Conservation (phyloP, 2,888 invertebrate species). For the Drosophila austrosaltans region DNA sequence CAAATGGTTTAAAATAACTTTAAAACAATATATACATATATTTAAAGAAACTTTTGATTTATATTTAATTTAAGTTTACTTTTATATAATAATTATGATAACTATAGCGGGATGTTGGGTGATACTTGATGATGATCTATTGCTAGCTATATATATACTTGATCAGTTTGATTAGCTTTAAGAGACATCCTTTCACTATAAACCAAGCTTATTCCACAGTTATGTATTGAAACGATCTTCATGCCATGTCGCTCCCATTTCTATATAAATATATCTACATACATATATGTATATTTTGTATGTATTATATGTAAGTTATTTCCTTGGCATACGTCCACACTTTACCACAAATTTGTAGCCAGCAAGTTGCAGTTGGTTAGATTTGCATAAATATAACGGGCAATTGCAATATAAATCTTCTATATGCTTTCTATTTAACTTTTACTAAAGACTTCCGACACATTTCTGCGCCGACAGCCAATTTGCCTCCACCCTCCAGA, state of each 20-base stretch:
- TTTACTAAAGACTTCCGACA: constrained; percentile 76
- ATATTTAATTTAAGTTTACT: too few species aligned
- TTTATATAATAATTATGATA: too few species aligned
- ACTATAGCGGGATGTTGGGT: too few species aligned
- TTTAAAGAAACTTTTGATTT: too few species aligned
- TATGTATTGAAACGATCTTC: not conserved
- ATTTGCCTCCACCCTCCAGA: constrained; percentile 20
- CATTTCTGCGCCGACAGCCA: constrained; percentile 62
- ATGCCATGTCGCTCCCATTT: not conserved
- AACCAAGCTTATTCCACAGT: not conserved
- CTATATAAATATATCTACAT: not conserved
- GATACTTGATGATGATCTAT: too few species aligned
- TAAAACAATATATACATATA: too few species aligned
- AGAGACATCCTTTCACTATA: too few species aligned
- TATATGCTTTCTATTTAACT: constrained; percentile 76
- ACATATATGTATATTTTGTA: too few species aligned
- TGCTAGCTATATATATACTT: too few species aligned
- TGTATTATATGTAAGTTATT: too few species aligned
- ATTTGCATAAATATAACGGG: constrained; percentile 71
- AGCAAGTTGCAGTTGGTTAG: constrained; percentile 11
- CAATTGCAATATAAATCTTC: constrained; percentile 65
- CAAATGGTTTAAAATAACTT: too few species aligned
- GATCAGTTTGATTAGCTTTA: too few species aligned
- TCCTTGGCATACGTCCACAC: not conserved
- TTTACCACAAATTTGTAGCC: constrained; percentile 1